Percentiles rank a stretch among this genome's conserved stretches.
Evolutionary conservation across 1,140 invertebrate genomes (phyloP).

Genomic region (Ridgeia piscesae): DNA sequence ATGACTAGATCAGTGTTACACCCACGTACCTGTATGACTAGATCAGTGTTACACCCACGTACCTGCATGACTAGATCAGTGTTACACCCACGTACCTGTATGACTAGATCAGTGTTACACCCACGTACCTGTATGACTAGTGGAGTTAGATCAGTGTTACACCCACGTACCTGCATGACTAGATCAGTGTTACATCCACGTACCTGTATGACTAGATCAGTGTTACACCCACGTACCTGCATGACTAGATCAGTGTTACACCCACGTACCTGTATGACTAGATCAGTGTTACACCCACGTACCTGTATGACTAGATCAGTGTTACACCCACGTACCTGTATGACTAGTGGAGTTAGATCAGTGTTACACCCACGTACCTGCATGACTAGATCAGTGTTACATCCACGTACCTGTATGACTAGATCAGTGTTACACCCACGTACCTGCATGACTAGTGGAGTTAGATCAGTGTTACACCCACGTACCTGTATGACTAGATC

Average conservation of each 20-base stretch:
- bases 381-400: background rate
- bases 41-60: too few species aligned
- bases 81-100: too few species aligned
- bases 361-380: background rate
- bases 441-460: background rate
- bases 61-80: too few species aligned
- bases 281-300: constrained; percentile 35
- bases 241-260: constrained; percentile 39
- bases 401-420: background rate
- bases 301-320: background rate
- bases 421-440: background rate
- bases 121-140: too few species aligned
- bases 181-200: too few species aligned
- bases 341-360: background rate
- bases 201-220: too few species aligned
- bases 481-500: background rate
- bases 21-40: too few species aligned
- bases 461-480: background rate
- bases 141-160: too few species aligned
- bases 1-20: too few species aligned
- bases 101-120: too few species aligned
- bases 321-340: background rate
- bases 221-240: too few species aligned
- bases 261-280: background rate
- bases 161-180: too few species aligned